Percentiles rank a stretch among this genome's conserved stretches.
Conservation (phyloP, 1,140 invertebrate genomes). For the Sycobia sp. region DNA sequence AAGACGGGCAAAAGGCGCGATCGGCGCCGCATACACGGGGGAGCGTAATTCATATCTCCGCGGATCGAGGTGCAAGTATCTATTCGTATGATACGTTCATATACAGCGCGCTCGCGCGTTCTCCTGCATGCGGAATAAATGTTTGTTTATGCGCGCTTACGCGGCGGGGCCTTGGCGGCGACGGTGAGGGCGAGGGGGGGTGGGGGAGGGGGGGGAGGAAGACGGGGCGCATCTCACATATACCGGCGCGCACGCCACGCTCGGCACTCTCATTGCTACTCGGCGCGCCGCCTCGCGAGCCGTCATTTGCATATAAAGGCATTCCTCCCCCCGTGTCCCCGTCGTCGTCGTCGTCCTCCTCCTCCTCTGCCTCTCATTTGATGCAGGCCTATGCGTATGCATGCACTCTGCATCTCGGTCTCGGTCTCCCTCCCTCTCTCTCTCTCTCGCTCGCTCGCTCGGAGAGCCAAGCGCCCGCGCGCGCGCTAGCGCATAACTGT, state of each 20-base stretch:
- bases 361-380: constrained; percentile 35
- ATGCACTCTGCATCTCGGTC: constrained; percentile 55
- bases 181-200: no score
- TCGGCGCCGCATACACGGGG: no score
- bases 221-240: no score
- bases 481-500: constrained; percentile 56
- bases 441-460: no score
- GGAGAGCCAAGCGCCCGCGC: no score
- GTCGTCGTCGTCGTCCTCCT: background rate
- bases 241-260: no score
- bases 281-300: constrained; percentile 5
- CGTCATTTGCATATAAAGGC: constrained; percentile 62
- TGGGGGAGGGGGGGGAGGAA: no score
- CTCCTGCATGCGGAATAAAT: constrained; percentile 33
- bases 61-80: constrained; percentile 48
- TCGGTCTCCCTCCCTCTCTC: constrained; percentile 11
- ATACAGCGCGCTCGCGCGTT: no score
- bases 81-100: constrained; percentile 18
- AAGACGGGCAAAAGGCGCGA: no score
- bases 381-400: constrained; percentile 60
- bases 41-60: constrained; percentile 54
- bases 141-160: constrained; percentile 27
- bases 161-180: background rate
- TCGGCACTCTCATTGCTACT: constrained; percentile 34
- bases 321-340: constrained; percentile 48